Evolutionary conservation across 1,140 invertebrate genomes (phyloP).

Genomic region (Caerostris darwini): DNA sequence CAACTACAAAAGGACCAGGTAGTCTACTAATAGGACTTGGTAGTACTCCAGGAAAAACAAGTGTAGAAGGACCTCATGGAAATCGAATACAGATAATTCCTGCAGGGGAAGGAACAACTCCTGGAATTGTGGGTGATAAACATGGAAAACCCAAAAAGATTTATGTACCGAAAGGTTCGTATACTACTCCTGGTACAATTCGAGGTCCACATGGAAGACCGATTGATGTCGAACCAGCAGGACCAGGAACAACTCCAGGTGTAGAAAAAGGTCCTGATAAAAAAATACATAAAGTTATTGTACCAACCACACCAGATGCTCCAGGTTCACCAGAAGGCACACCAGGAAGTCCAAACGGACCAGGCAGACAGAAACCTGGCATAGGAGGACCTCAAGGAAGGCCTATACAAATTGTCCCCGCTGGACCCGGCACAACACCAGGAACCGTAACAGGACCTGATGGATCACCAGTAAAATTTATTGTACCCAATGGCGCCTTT

Average conservation of each 20-base stretch:
- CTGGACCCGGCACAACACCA: slow-evolving; percentile 34
- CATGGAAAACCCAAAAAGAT: background rate
- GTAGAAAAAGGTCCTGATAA: background rate
- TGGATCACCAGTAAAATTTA: background rate
- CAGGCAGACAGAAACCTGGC: background rate
- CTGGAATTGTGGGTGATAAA: background rate
- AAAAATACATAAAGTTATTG: background rate
- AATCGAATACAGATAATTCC: background rate
- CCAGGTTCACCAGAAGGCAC: background rate
- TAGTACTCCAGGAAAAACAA: background rate
- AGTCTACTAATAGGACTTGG: slow-evolving; percentile 14
- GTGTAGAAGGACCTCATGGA: slow-evolving; percentile 8
- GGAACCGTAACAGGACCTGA: slow-evolving; percentile 49
- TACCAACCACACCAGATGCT: background rate
- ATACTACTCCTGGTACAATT: slow-evolving; percentile 43
- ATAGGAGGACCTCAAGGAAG: background rate
- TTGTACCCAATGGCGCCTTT: slow-evolving; percentile 16
- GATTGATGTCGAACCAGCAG: background rate
- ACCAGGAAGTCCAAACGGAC: background rate
- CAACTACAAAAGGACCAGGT: background rate
- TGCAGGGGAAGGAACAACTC: background rate
- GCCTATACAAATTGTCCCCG: slow-evolving; percentile 7
- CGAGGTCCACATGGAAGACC: slow-evolving; percentile 26
- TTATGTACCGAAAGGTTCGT: background rate
- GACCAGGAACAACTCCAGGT: slow-evolving; percentile 52